Evolutionary conservation across 2,888 invertebrate species (phyloP).

Genomic region (Clepsis dumicolana): DNA sequence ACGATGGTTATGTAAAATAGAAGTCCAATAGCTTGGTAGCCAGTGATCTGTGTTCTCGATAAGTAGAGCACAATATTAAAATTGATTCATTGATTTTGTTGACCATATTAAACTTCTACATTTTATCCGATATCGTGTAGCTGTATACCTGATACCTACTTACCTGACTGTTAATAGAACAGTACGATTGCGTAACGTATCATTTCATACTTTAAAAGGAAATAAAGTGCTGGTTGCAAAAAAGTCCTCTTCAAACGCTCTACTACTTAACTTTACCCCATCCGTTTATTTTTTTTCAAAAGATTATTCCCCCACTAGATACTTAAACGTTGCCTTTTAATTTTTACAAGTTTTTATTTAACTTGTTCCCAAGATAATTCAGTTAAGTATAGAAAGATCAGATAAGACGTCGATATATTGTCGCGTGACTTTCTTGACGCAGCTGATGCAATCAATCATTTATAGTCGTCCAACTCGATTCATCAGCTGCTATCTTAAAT

Average conservation of each 20-base stretch:
- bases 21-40: conserved; percentile 10
- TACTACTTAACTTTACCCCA: no score
- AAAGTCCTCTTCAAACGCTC: no score
- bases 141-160: no score
- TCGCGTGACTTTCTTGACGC: conserved; percentile 34
- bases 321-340: no score
- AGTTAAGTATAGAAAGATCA: conserved; percentile 20
- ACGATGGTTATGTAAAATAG: conserved; percentile 9
- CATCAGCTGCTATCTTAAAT: conserved; percentile 29
- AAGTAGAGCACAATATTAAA: conserved; percentile 14
- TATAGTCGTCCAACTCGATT: conserved; percentile 15
- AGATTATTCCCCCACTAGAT: no score
- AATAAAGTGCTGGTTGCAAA: no score
- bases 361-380: conserved; percentile 4
- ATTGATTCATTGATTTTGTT: neutral
- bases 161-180: no score
- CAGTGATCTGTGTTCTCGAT: conserved; percentile 17
- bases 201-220: no score
- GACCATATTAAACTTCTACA: neutral
- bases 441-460: conserved; percentile 33
- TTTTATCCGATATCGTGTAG: neutral
- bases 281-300: no score
- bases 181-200: no score
- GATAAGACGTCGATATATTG: conserved; percentile 30
- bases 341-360: no score